Conservation (phyloP, 2,888 invertebrate genomes). For the Spialia ferax region DNA sequence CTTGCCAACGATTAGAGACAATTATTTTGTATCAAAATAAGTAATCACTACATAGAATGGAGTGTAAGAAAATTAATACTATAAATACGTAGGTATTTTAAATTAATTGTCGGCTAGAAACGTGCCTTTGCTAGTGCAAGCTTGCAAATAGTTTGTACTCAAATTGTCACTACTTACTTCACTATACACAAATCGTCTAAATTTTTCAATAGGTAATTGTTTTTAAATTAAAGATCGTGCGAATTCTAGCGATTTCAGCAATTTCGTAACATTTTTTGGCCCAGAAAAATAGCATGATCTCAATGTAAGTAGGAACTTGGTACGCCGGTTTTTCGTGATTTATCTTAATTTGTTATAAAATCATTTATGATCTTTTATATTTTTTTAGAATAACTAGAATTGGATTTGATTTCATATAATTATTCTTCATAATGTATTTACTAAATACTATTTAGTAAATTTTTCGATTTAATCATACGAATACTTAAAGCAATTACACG, state of each 20-base stretch:
- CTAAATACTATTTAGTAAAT: too few relatives aligned
- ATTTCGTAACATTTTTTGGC: slow-evolving; percentile 32
- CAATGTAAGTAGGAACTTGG: background rate
- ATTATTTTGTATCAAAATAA: background rate
- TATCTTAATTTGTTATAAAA: too few relatives aligned
- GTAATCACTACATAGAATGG: background rate
- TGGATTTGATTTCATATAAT: too few relatives aligned
- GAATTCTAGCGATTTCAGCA: background rate
- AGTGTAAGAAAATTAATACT: background rate
- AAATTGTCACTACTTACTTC: slow-evolving; percentile 34
- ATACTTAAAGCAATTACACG: too few relatives aligned
- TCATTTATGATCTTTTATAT: too few relatives aligned
- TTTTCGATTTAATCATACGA: too few relatives aligned
- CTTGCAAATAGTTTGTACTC: slow-evolving; percentile 28
- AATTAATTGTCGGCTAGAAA: slow-evolving; percentile 1
- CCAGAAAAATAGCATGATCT: slow-evolving; percentile 23
- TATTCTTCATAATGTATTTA: too few relatives aligned
- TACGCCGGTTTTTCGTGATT: background rate
- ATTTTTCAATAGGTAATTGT: slow-evolving; percentile 11
- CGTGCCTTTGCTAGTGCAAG: slow-evolving; percentile 3
- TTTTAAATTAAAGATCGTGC: slow-evolving; percentile 7
- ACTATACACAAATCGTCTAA: slow-evolving; percentile 11
- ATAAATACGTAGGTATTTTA: background rate
- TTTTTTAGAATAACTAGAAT: too few relatives aligned
- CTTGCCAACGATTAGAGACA: background rate